Base-by-base conservation (phyloP, 2,797 vertebrate genomes). In the Etheostoma nigrum region DNA sequence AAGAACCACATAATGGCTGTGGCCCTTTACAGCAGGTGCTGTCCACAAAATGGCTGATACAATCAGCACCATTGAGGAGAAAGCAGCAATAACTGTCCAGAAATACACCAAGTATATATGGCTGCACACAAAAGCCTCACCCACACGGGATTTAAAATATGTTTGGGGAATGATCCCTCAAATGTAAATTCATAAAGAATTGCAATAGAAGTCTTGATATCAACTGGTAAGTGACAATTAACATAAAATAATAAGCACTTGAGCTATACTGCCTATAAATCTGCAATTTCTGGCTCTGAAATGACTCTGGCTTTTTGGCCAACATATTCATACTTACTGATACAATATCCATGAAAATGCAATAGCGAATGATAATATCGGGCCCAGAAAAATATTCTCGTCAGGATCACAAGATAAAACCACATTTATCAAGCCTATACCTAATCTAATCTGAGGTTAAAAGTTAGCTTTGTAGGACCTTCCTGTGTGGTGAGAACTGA, bases 1-100 rank as follows among this genome's bases (percentile, higher is more conserved):
- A 88, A 93, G 87, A 87, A 81, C 87, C 89, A 89, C 88, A 92
- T 89, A 88, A 85, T 30, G 76, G 81, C 57, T 75, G 86, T 61
- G 49, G 67, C 72, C 27, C 72, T 91, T 87, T 70, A 74, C 49
- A 73, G 69, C 79, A 79, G 78, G 83, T 40, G 60, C 67, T 76
- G 63, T 76, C 65, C 23, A 48, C 70, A 57, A 60, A 27, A 15
- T 16, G 42, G 52, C 62, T 49, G 76, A 86, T 80, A 78, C 25
- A 3, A 81, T 86, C 75, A 72, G 60, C 58, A 27, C 66, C 47
- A 27, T 27, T 55, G 54, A 79, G 40, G 62, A 84, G 74, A 69
- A 89, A 74, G 63, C 33, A 69, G 62, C 55, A 67, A 49, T 53
- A 55, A 78, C 52, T 65, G 62, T 3, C 52, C 10, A 16, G 19